These are phyloP conservation scores for Endomychus coccineus DNA, from an alignment of 2,888 invertebrate genomes.

Conservation along the genomic window DNA sequence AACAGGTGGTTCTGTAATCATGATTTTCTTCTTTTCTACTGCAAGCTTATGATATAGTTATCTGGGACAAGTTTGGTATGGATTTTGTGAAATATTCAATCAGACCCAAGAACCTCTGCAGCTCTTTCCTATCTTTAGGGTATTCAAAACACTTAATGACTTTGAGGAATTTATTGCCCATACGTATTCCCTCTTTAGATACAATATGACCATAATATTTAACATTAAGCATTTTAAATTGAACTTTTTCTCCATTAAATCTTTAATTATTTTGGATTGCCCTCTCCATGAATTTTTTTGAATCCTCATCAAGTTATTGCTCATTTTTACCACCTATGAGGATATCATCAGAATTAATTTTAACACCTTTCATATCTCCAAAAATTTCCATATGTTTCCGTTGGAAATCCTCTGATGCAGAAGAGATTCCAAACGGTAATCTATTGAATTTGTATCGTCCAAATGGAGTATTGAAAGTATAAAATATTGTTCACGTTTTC, in stretches of 20 bases:
- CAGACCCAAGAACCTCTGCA: conserved; percentile 23
- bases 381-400: conserved; percentile 20
- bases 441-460: conserved; percentile 17
- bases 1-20: conserved; percentile 11
- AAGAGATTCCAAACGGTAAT: conserved; percentile 17
- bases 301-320: conserved; percentile 10
- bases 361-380: conserved; percentile 19
- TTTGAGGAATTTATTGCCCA: conserved; percentile 17
- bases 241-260: conserved; percentile 26
- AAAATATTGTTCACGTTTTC: no score
- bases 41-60: conserved; percentile 17
- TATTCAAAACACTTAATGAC: conserved; percentile 17
- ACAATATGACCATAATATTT: conserved; percentile 9
- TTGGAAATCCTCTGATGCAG: conserved; percentile 19
- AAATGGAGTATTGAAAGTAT: conserved; percentile 20
- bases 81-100: conserved; percentile 20
- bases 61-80: conserved; percentile 21
- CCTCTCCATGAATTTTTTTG: conserved; percentile 10
- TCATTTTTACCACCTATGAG: conserved; percentile 13
- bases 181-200: conserved; percentile 9
- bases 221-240: conserved; percentile 18
- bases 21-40: conserved; percentile 16
- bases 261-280: conserved; percentile 21
- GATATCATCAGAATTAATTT: conserved; percentile 19
- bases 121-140: conserved; percentile 17